Conservation (phyloP, 2,113 vertebrate genomes). For the Scomber colias region DNA sequence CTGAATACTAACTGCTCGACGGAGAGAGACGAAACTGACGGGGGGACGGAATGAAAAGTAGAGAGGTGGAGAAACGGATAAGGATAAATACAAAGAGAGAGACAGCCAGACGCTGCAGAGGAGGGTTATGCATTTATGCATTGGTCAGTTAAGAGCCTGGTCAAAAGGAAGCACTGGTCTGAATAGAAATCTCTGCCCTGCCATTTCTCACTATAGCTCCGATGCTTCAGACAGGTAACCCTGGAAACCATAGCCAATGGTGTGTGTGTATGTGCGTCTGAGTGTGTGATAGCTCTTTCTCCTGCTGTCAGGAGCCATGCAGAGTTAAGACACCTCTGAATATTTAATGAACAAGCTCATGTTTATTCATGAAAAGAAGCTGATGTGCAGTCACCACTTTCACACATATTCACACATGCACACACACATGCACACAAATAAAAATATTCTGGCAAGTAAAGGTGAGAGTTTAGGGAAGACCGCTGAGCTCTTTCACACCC, state of each 20-base stretch:
- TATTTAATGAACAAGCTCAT: constrained; percentile 81
- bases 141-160: constrained; percentile 68
- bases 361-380: constrained; percentile 78
- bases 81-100: constrained; percentile 51
- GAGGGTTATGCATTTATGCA: constrained; percentile 73
- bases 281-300: constrained; percentile 73
- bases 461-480: constrained; percentile 60
- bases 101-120: constrained; percentile 42
- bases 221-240: constrained; percentile 75
- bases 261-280: constrained; percentile 23
- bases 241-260: constrained; percentile 68
- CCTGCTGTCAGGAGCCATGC: constrained; percentile 81
- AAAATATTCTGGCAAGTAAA: constrained; percentile 53
- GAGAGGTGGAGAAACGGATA: constrained; percentile 43
- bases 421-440: constrained; percentile 1
- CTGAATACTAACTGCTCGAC: constrained; percentile 62
- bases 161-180: constrained; percentile 59
- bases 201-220: constrained; percentile 69
- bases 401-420: not conserved
- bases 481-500: constrained; percentile 45
- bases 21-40: constrained; percentile 3
- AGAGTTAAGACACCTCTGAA: constrained; percentile 80
- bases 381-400: constrained; percentile 45
- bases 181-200: constrained; percentile 73
- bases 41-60: constrained; percentile 25